phyloP scores from a whole-genome alignment of 37 sponge, comb jelly and placozoan species.

The Theonella swinhoei region DNA sequence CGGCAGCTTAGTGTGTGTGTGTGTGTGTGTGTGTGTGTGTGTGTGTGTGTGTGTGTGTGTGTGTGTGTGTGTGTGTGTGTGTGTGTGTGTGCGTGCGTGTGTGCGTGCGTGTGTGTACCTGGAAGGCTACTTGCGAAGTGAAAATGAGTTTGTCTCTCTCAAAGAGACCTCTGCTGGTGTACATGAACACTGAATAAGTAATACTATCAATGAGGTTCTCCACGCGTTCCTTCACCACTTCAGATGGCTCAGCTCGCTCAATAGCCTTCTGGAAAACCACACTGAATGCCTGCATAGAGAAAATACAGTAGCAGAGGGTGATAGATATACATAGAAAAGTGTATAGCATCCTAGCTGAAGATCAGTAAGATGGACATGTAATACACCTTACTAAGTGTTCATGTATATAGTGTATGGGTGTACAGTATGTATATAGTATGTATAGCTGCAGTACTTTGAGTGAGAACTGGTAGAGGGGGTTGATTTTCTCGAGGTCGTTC shows the following conservation, averaged over 20 bases:
- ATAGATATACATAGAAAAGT: neutral
- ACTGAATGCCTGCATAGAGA: conserved; percentile 87
- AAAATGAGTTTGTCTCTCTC: conserved; percentile 97
- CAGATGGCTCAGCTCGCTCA: conserved; percentile 79
- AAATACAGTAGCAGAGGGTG: neutral
- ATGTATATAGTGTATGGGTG: too few species aligned
- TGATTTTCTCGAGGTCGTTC: conserved; percentile 97
- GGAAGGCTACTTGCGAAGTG: conserved; percentile 95
- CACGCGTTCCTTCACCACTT: conserved; percentile 88
- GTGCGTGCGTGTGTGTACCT: conserved; percentile 35
- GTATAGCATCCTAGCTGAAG: too few species aligned
- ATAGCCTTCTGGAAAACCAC: conserved; percentile 99
- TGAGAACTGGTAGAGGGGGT: conserved; percentile 99
- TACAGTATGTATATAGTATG: too few species aligned
- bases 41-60: too few species aligned
- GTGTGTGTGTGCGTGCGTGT: neutral
- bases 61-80: too few species aligned
- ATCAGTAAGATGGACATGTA: too few species aligned
- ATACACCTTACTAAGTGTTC: too few species aligned
- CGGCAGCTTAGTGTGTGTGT: too few species aligned
- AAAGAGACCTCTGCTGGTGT: conserved; percentile 96
- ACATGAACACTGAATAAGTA: conserved; percentile 93
- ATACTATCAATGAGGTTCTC: conserved; percentile 91
- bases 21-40: too few species aligned
- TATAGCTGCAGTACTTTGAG: conserved; percentile 60